These are phyloP conservation scores for Thyatira batis DNA, from an alignment of 2,888 invertebrate genomes.

Conservation along the genomic window DNA sequence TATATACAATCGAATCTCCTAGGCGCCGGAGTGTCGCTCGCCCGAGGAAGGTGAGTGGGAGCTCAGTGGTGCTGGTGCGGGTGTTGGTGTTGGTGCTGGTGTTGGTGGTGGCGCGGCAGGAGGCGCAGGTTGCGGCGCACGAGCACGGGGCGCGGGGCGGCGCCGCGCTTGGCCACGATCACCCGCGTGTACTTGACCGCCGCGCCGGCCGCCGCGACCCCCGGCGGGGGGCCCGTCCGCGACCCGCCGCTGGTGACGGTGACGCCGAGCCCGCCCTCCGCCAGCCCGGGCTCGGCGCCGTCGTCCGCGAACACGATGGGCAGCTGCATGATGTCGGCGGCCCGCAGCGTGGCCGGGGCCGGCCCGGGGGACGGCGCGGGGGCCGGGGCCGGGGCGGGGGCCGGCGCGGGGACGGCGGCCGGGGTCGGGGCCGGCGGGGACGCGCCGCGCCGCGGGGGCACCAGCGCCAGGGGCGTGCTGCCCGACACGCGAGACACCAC, in stretches of 20 bases:
- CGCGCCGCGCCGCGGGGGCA: slow-evolving; percentile 39
- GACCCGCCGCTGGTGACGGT: slow-evolving; percentile 13
- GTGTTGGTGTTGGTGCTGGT: neutral
- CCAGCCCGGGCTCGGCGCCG: slow-evolving; percentile 19
- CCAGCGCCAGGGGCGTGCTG: slow-evolving; percentile 49
- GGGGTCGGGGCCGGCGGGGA: slow-evolving; percentile 10
- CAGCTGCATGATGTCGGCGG: slow-evolving; percentile 81
- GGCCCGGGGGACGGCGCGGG: slow-evolving; percentile 12
- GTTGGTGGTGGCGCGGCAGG: slow-evolving; percentile 28
- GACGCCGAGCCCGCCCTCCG: slow-evolving; percentile 11
- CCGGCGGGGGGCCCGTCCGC: slow-evolving; percentile 10
- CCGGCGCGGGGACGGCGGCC: slow-evolving; percentile 7
- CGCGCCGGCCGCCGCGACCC: slow-evolving; percentile 16
- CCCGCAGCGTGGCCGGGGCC: slow-evolving; percentile 24
- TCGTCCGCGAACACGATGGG: slow-evolving; percentile 84
- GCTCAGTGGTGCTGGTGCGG: neutral
- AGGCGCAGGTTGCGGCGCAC: slow-evolving; percentile 43
- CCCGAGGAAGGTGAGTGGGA: too few species aligned
- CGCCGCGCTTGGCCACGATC: slow-evolving; percentile 60
- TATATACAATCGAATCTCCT: too few species aligned
- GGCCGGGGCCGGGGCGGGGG: slow-evolving; percentile 21
- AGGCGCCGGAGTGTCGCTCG: too few species aligned
- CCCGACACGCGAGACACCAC: slow-evolving; percentile 53
- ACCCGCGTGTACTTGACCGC: slow-evolving; percentile 49
- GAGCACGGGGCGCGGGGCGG: slow-evolving; percentile 33